Evolutionary conservation across 2,888 invertebrate species (phyloP), one percentile per base, ranked within the genome.

Genomic region (Amphipyra berbera): DNA sequence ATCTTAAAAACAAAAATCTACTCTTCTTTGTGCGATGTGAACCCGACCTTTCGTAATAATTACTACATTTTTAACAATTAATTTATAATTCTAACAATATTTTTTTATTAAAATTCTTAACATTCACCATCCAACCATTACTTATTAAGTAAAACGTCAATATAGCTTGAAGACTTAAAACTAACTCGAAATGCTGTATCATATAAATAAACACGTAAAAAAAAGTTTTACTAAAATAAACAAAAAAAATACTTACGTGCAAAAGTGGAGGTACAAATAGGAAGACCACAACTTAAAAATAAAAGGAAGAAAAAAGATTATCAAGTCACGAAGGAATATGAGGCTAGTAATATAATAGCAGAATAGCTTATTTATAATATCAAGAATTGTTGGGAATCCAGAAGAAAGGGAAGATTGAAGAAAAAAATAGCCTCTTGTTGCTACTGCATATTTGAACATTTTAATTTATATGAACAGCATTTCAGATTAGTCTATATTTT

Each of bases 21-120:
- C 90, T 81, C 76, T 81, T 81, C 76, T 93, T 94, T 94, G 94
- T 94, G 94, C 94, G 92, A 92, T 80, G 79, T 84, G 90, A 90
- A 88, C 88, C 87, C 90, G 93, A 93, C 92, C 83, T 86, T 87
- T 82, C 76, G 66, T 81, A 81, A 68, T 82, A 82, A 85, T 82
- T 73, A 79, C 86, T 87, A 84, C 91, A 87, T 87, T 88, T 91
- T 91, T 90, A 90, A 88, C 88, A 87, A 86, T 87, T 86, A 86
- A 82, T 85, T 86, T 79, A 86, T 88, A 82, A 59, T 80, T 84
- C 79, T 80, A 81, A 81, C 79, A 81, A 81, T 81, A 68, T 71
- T 30, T 76, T 72, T 69, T 76, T 76, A 74, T 78, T 75, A 68
- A 71, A 81, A 72, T 69, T 78, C 84, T 87, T 88, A 91, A 88